These are phyloP conservation scores for Criorhina ranunculi DNA, from an alignment of 2,888 invertebrate genomes.

Conservation along the genomic window DNA sequence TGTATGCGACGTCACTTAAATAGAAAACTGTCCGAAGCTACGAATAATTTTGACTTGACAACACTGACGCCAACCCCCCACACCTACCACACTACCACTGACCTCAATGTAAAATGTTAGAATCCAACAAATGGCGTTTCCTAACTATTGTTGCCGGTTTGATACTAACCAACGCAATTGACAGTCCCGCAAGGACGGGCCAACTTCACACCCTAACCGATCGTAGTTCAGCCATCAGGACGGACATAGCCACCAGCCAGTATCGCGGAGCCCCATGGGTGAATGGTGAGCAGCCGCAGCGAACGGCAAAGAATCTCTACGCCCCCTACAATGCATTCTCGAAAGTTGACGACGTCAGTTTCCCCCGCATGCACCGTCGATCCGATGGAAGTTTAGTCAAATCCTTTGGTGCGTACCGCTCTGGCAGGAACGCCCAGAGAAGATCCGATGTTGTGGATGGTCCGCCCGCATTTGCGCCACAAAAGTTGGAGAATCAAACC, in stretches of 20 bases:
- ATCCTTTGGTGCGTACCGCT: conserved; percentile 83
- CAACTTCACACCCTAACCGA: conserved; percentile 57
- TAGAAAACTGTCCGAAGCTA: conserved; percentile 16
- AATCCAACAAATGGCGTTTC: conserved; percentile 82
- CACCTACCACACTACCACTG: conserved; percentile 14
- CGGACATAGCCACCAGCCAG: conserved; percentile 29
- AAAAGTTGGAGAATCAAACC: conserved; percentile 79
- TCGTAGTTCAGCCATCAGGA: conserved; percentile 29
- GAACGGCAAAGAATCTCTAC: conserved; percentile 83
- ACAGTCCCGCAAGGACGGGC: conserved; percentile 77
- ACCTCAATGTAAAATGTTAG: conserved; percentile 84
- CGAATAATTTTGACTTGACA: neutral
- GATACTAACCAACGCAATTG: conserved; percentile 80
- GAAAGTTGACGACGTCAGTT: conserved; percentile 82
- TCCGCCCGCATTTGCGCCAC: conserved; percentile 47
- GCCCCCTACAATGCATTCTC: conserved; percentile 83
- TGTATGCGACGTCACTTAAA: conserved; percentile 39
- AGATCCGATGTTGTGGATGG: conserved; percentile 79
- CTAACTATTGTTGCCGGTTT: conserved; percentile 81
- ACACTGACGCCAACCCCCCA: conserved; percentile 1
- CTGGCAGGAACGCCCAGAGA: conserved; percentile 76
- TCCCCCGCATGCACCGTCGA: conserved; percentile 81
- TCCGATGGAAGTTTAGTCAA: conserved; percentile 82
- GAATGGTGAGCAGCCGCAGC: conserved; percentile 51
- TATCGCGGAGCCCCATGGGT: conserved; percentile 31